Base-by-base conservation (phyloP, 2,888 invertebrate genomes). In the Athetis lepigone region DNA sequence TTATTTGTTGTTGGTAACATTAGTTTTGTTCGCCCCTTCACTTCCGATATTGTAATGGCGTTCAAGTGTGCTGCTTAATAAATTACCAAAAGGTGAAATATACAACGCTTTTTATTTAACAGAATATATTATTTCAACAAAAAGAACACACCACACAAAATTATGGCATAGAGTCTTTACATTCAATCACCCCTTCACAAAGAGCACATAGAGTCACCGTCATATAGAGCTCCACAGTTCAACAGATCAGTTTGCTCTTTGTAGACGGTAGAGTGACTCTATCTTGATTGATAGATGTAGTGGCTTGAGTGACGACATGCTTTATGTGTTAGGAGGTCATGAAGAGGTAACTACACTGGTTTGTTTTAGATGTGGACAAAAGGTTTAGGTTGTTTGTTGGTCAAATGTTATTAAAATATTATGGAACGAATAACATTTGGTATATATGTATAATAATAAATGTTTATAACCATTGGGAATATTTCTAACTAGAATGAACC, bases 241-340 rank as follows among this genome's bases (percentile, higher is more conserved):
- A 19, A 36, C 23, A 56, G 61, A 51, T 37, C 29, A 18, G 29
- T 36, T 47, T 40, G 52, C 49, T 52, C 40, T 40, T 19, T 37
- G 69, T 69, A 74, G 68, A 18, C 69, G 49, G 50, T 54, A 50
- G 46, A 40, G 39, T 13, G 49, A 46, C 40, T 61, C 42, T 27
- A 9, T 37, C 58, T 54, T 62, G 37, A 62, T 61, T 57, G 49
- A 46, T 62, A 21, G 8, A 13, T 13, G 2, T 11, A 3, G 37
- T 54, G 23, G 13, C 18, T 50, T 11, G 43, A 33, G 5, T 18
- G 21, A n/a, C 43, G 18, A 49, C 29, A 16, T 42, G 43, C 23
- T 19, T 9, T 18, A 1, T 40, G n/a, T 33, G 29, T 21, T 16
- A 50, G 11, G 18, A 18, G 2, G 5, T 36, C 13, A n/a, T 49